Base-by-base conservation (phyloP, 2,113 vertebrate genomes). In the Xenopus laevis region DNA sequence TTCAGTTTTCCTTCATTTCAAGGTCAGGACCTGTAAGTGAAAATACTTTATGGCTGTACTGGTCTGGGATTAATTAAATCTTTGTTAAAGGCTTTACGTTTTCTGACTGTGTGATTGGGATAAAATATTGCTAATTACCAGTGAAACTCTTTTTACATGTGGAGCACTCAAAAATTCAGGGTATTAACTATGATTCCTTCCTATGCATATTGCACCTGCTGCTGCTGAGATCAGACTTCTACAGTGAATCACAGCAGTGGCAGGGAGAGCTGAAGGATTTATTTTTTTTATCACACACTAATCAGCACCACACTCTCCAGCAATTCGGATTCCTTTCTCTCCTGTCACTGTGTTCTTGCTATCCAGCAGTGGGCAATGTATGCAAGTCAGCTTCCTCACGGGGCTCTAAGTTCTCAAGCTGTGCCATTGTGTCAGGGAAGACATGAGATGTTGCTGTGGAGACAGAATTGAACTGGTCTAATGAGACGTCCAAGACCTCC, bases 401-500 rank as follows among this genome's bases (percentile, higher is more conserved):
- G 47, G 74, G 64, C 74, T 70, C 59, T 46, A 68, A 69, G 59
- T 77, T 70, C 66, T 77, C 74, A 77, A 77, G 74, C 74, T 77
- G 66, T 77, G 74, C 74, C 67, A 77, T 77, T 77, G 74, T 77
- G 74, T 77, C 74, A 77, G 66, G 58, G 62, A 77, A 77, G 74
- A 77, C 74, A 70, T 53, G 67, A 77, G 66, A 77, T 70, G 74
- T 77, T 77, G 74, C 74, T 77, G 74, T 77, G 74, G 74, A 77
- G 74, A 77, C 74, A 70, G 74, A 70, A 64, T 70, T 77, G 74
- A 69, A 77, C 74, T 75, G 65, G 68, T 70, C 66, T 77, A 77
- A 77, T 77, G 74, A 77, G 67, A 68, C 55, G 66, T 77, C 70
- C 74, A 70, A 67, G 74, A 77, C 74, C 74, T 70, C 74, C 59